These are phyloP conservation scores for Drosophila nikananu DNA, from an alignment of 1,140 invertebrate genomes.

Conservation along the genomic window DNA sequence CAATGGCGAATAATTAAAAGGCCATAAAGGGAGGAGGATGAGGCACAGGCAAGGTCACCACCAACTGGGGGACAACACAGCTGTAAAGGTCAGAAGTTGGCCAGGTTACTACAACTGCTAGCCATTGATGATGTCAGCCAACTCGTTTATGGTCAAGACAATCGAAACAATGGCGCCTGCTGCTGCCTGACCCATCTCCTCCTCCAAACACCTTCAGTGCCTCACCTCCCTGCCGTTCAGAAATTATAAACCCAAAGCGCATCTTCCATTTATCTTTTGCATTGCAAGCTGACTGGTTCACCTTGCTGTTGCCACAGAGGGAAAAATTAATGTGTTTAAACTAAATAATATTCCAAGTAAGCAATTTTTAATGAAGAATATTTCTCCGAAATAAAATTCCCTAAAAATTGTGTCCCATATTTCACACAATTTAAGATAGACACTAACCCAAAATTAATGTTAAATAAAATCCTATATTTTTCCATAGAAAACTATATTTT, in stretches of 20 bases:
- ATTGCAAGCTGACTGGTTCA: constrained; percentile 68
- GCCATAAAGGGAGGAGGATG: constrained; percentile 42
- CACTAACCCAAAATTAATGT: too few relatives aligned
- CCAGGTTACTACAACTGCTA: constrained; percentile 34
- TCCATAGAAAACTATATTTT: background rate
- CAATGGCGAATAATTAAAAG: constrained; percentile 57
- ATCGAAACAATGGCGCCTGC: constrained; percentile 66
- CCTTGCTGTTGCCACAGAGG: constrained; percentile 46
- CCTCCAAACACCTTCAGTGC: background rate
- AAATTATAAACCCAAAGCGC: constrained; percentile 37
- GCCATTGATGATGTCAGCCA: constrained; percentile 61
- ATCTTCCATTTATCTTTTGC: constrained; percentile 76
- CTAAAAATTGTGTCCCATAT: too few relatives aligned
- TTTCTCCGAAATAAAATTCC: background rate
- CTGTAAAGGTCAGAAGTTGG: constrained; percentile 74
- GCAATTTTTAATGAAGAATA: background rate
- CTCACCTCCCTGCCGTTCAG: constrained; percentile 9
- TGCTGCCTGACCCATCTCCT: constrained; percentile 21
- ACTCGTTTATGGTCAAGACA: constrained; percentile 56
- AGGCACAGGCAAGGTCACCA: constrained; percentile 51
- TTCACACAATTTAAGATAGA: too few relatives aligned
- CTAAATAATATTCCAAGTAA: too few relatives aligned
- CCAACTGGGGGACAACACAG: constrained; percentile 13
- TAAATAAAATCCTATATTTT: background rate
- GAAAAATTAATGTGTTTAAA: background rate